A percentile compares a stretch with the other conserved stretches of the same genome.
These are phyloP conservation scores for Piscicola geometra DNA, from an alignment of 2,888 invertebrate species.

Conservation along the genomic window DNA sequence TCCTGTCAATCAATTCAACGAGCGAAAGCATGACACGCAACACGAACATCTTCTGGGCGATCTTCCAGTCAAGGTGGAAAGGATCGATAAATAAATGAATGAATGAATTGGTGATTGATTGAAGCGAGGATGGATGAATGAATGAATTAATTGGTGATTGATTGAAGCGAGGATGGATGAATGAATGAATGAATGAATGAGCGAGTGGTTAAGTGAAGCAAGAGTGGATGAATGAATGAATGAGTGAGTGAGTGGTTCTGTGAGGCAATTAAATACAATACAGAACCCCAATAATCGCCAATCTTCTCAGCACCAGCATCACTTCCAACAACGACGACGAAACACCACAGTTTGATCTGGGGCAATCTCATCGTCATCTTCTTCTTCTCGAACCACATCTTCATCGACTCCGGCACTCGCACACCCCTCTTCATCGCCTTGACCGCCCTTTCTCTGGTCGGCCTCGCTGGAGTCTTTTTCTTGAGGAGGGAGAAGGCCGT, in stretches of 20 bases:
- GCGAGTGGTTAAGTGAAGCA: not conserved
- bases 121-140: too few species aligned
- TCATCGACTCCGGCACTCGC: constrained; percentile 69
- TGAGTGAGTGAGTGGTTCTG: too few species aligned
- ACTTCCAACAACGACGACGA: too few species aligned
- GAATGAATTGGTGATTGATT: too few species aligned
- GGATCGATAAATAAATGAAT: too few species aligned
- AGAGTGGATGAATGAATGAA: too few species aligned
- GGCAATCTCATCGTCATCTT: constrained; percentile 92
- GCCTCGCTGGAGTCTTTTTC: constrained; percentile 56
- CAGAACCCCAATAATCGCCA: too few species aligned
- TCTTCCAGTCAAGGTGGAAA: constrained; percentile 88
- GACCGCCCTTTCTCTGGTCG: constrained; percentile 66
- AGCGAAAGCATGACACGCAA: constrained; percentile 82
- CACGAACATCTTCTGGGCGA: constrained; percentile 93
- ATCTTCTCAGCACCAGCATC: not conserved
- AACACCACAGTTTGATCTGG: constrained; percentile 76
- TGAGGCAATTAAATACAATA: too few species aligned
- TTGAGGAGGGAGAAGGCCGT: constrained; percentile 41
- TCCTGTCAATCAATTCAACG: constrained; percentile 83
- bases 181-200: constrained; percentile 39
- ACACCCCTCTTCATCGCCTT: constrained; percentile 77
- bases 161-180: too few species aligned
- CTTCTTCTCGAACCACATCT: constrained; percentile 70
- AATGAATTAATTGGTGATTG: too few species aligned